Evolutionary conservation across 2,797 vertebrate genomes (phyloP).

Genomic region (Hozukius guyotensis): DNA sequence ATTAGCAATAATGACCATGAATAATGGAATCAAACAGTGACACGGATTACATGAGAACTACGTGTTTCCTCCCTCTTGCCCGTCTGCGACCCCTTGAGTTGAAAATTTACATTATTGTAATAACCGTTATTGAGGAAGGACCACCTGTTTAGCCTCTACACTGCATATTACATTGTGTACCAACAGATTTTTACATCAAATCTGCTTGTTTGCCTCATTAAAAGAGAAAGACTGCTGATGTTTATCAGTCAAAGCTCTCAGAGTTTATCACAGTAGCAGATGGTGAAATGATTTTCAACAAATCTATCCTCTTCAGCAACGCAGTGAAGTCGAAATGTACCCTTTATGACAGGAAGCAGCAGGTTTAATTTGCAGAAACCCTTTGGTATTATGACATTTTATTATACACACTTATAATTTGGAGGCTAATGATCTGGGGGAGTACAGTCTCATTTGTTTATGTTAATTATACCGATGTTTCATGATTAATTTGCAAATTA

Average conservation of each 20-base stretch:
- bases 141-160: background rate
- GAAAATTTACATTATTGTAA: background rate
- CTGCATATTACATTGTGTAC: background rate
- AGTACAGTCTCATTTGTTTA: background rate
- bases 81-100: background rate
- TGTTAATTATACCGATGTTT: background rate
- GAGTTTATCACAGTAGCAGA: background rate
- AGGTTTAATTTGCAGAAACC: background rate
- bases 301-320: background rate
- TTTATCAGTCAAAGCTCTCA: background rate
- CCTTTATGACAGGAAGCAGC: background rate
- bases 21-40: background rate
- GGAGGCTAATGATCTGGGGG: background rate
- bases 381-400: background rate
- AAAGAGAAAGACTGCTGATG: background rate
- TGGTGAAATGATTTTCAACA: background rate
- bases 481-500: background rate
- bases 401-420: background rate
- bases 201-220: background rate
- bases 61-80: background rate
- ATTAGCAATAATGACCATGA: background rate
- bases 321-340: background rate
- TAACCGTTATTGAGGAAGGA: background rate
- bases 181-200: background rate
- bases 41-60: background rate